A percentile compares a stretch with the other conserved stretches of the same genome.
Conservation (phyloP, 2,113 vertebrate species). For the Microcebus griseorufus region DNA sequence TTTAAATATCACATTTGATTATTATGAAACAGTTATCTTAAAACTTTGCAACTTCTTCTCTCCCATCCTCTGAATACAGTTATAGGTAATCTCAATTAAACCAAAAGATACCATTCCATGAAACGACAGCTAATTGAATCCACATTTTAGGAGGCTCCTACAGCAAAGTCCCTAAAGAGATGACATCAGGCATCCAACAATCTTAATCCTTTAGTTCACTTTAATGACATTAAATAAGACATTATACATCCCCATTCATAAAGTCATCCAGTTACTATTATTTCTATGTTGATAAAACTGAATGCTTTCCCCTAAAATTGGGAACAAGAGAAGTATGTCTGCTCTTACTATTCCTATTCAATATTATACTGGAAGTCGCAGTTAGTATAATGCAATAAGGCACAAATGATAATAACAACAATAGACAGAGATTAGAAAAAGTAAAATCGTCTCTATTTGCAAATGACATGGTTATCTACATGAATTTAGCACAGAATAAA, state of each 20-base stretch:
- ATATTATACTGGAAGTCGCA: neutral
- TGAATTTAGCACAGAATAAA: neutral
- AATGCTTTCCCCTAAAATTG: neutral
- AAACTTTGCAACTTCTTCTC: neutral
- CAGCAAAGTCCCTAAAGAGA: neutral
- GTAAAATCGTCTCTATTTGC: neutral
- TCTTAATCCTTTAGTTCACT: neutral
- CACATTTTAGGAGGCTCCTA: neutral
- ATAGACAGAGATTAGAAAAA: neutral
- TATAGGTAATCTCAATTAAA: neutral
- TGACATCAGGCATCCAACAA: neutral
- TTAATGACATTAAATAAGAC: neutral
- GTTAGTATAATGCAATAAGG: neutral
- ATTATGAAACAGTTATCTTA: neutral
- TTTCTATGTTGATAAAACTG: neutral
- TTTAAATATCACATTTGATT: neutral
- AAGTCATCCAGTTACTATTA: neutral
- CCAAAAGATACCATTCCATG: neutral
- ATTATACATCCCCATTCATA: neutral
- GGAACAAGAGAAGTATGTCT: neutral
- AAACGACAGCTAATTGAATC: neutral
- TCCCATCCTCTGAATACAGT: neutral
- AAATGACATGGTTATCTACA: neutral
- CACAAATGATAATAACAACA: neutral
- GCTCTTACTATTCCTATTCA: neutral